Evolutionary conservation across 2,797 vertebrate species (phyloP), one percentile per base, ranked within the genome.

Genomic region (Clarias fuscus): DNA sequence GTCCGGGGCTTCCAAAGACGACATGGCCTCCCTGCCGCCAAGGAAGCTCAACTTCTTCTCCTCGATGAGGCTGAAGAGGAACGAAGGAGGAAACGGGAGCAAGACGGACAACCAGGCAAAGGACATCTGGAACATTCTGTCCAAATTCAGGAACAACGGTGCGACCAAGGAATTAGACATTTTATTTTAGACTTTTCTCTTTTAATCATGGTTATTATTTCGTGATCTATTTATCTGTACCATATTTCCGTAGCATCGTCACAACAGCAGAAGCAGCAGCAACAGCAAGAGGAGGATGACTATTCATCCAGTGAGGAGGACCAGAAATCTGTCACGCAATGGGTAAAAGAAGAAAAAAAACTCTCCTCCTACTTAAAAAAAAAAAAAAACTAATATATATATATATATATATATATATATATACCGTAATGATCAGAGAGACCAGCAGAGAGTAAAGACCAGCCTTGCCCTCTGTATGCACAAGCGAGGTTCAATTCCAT

Each of bases 271-370:
- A 11, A 48, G 48, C 48, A 56, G 85, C 87, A 88, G 27, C 68
- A 87, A 6, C 58, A 88, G 85, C 89, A 80, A 0, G 90, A 90
- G 15, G 82, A 86, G 20, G 87, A 87, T 7, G 72, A 85, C 68
- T 92, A 90, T 58, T 95, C 94, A 0, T 96, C 96, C 0, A 96
- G 96, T 88, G 96, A 96, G 7, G 96, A 95, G 24, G 94, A 95
- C 73, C 89, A 89, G 48, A 90, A 90, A 62, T 78, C 89, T 33
- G 92, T 91, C 48, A 89, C 83, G 81, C 89, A 88, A 43, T 84
- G 85, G 92, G 94, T 96, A 94, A 92, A 95, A 94, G 92, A 89
- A 30, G 5, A 53, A 13, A 70, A n/a, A 7, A 70, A 70, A 27
- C 15, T 65, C 4, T 81, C 59, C 53, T 58, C 8, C 10, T 30